These are phyloP conservation scores for Ceratosolen solmsi DNA, from an alignment of 1,140 invertebrate genomes.

Conservation along the genomic window DNA sequence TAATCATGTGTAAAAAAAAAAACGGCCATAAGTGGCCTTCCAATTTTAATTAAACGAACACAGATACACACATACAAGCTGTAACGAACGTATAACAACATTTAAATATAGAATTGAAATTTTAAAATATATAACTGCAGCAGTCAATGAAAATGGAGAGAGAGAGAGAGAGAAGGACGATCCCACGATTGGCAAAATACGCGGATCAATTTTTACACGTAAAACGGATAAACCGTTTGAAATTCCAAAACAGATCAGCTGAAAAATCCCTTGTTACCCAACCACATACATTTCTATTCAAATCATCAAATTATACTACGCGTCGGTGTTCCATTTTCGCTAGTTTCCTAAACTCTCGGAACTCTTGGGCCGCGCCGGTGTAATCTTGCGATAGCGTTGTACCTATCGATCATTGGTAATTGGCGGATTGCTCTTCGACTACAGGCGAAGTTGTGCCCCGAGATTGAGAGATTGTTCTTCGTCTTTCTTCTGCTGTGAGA, in stretches of 20 bases:
- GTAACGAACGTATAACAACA: no score
- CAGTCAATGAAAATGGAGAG: no score
- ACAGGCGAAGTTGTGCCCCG: background rate
- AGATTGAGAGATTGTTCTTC: conserved; percentile 27
- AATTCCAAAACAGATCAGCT: background rate
- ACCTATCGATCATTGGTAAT: conserved; percentile 31
- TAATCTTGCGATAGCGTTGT: background rate
- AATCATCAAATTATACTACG: background rate
- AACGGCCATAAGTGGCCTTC: no score
- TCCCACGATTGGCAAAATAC: no score
- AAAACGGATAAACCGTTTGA: background rate
- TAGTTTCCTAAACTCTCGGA: background rate
- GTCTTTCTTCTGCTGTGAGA: background rate
- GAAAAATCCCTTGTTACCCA: background rate
- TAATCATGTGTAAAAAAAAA: no score
- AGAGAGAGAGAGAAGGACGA: no score
- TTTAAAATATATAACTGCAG: no score
- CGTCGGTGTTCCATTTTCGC: background rate
- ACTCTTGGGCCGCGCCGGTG: background rate
- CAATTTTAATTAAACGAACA: no score
- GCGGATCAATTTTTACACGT: no score
- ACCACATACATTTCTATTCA: conserved; percentile 12
- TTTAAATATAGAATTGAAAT: no score
- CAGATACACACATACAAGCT: no score
- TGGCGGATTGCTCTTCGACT: conserved; percentile 31